Base-by-base conservation (phyloP, 2,113 vertebrate species). In the Oxyruncus cristatus region DNA sequence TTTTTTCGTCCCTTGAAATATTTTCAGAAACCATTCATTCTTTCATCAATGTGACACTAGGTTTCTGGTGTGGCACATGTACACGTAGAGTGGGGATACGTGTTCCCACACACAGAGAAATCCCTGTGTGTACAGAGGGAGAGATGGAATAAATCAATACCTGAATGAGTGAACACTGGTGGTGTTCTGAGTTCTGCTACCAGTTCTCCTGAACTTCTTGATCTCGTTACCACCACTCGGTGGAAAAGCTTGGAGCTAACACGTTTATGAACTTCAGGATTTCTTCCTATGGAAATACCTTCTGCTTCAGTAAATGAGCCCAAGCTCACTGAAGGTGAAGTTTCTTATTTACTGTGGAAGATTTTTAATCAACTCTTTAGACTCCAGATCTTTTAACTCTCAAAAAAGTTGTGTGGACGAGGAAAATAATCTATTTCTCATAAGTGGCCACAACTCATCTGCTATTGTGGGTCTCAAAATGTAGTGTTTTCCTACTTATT, bases 191-290 rank as follows among this genome's bases (percentile, higher is more conserved):
- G 37, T 28, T 39, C 53, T 52, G 5, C 44, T 41, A 14, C 4
- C 61, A 5, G 14, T 33, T 53, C 72, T 75, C 67, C 62, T 47
- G 47, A 90, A 88, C 85, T 85, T 83, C 46, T 37, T 67, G 92
- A 84, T 96, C 95, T 94, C 88, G 49, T 95, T 94, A 91, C 47
- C 85, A 94, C 92, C 88, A 84, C 88, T 79, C 72, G 77, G 90
- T 93, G 95, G 93, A 94, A 94, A 58, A 85, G 16, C 11, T 52
- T 58, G 85, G 47, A 59, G 53, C 33, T 88, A 66, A 56, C 71
- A 44, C 27, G n/a, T n/a, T n/a, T 9, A 9, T 30, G 41, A 79
- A 56, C 52, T 56, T 68, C 24, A 35, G 75, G 32, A 12, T 28
- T 87, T 71, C 32, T 49, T 79, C 46, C 55, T 21, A 13, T 12